Conservation (phyloP, 2,888 invertebrate genomes). For the Lutraria lutraria region DNA sequence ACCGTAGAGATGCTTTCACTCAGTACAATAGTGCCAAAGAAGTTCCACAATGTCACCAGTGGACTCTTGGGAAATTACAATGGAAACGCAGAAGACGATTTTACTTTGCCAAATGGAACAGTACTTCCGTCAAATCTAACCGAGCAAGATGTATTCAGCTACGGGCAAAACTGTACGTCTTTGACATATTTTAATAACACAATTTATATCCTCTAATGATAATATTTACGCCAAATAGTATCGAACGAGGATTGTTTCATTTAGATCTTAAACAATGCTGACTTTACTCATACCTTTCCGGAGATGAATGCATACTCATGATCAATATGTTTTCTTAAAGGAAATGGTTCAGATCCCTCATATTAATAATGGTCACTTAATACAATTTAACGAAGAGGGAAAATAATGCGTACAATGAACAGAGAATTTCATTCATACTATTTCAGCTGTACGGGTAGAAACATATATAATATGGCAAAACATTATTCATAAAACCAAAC, state of each 20-base stretch:
- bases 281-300: too few relatives aligned
- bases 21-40: conserved; percentile 65
- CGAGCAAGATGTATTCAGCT: conserved; percentile 42
- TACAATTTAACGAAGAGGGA: not conserved
- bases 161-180: conserved; percentile 35
- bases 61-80: conserved; percentile 80
- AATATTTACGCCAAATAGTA: not conserved
- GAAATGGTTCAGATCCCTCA: not conserved
- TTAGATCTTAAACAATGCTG: too few relatives aligned
- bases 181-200: not conserved
- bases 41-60: conserved; percentile 67
- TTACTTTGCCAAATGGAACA: conserved; percentile 59
- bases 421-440: not conserved
- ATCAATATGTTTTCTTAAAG: not conserved
- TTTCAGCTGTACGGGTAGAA: not conserved
- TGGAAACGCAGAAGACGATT: conserved; percentile 74
- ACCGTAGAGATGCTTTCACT: conserved; percentile 60
- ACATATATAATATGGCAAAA: not conserved
- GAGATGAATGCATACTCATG: too few relatives aligned
- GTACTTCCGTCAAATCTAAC: conserved; percentile 17
- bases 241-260: not conserved
- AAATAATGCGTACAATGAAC: not conserved
- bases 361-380: not conserved
- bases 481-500: not conserved
- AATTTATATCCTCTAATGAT: not conserved